These are phyloP conservation scores for Motacilla tschutschensis DNA, from an alignment of 2,113 vertebrate genomes.

Conservation along the genomic window DNA sequence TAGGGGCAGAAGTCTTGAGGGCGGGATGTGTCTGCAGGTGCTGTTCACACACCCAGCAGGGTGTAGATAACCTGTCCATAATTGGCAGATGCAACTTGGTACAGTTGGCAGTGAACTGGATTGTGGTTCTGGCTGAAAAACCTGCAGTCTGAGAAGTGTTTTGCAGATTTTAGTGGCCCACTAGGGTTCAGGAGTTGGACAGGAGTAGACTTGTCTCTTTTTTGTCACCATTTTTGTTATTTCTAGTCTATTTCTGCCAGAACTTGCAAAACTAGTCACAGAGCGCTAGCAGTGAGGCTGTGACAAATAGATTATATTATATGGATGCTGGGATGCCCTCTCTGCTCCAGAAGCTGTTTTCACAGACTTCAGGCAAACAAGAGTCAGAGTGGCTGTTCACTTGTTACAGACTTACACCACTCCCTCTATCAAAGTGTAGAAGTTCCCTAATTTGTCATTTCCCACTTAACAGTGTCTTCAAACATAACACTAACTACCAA, in stretches of 20 bases:
- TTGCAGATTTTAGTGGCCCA: neutral
- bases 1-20: neutral
- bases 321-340: neutral
- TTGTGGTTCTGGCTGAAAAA: neutral
- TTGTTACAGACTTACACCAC: neutral
- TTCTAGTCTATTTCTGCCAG: neutral
- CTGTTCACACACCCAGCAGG: neutral
- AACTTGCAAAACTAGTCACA: neutral
- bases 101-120: neutral
- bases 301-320: neutral
- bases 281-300: neutral
- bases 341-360: neutral
- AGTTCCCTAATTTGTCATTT: neutral
- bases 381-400: neutral
- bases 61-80: neutral
- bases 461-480: neutral
- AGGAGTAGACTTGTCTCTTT: neutral
- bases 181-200: neutral
- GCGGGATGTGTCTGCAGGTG: neutral
- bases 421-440: neutral
- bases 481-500: neutral
- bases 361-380: neutral
- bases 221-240: neutral
- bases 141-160: neutral
- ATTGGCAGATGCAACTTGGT: neutral